A percentile compares a stretch with the other conserved stretches of the same genome.
phyloP scores from a whole-genome alignment of 2,888 invertebrate genomes.

The Diarsia mendica region DNA sequence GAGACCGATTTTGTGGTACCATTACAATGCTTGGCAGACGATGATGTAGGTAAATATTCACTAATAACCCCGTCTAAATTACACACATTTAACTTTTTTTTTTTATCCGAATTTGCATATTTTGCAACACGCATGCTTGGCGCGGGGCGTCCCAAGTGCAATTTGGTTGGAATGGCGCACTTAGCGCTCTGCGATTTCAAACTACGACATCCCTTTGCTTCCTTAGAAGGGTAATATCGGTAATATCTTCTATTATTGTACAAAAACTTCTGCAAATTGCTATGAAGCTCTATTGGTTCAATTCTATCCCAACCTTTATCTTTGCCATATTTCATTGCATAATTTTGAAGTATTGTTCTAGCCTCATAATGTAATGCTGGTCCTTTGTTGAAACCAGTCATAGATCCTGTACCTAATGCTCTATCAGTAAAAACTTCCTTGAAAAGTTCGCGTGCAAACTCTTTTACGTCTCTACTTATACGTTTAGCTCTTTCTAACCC shows the following conservation, averaged over 20 bases:
- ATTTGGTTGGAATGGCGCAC: too few species aligned
- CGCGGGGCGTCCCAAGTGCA: too few species aligned
- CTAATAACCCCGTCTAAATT: too few species aligned
- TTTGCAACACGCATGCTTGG: too few species aligned
- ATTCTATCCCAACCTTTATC: not conserved
- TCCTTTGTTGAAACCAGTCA: not conserved
- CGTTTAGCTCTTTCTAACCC: not conserved
- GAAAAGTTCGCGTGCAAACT: conserved; percentile 10
- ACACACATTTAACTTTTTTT: too few species aligned
- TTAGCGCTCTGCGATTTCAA: too few species aligned
- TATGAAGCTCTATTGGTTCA: not conserved
- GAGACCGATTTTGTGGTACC: too few species aligned
- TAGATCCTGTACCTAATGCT: conserved; percentile 21
- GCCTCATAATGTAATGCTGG: conserved; percentile 19
- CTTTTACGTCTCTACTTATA: not conserved
- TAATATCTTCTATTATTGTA: not conserved
- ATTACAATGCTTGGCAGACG: too few species aligned
- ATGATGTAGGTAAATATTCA: too few species aligned
- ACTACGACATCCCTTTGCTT: not conserved
- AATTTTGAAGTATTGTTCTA: not conserved
- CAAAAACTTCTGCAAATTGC: conserved; percentile 9
- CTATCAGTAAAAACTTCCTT: conserved; percentile 11
- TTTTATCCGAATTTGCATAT: too few species aligned
- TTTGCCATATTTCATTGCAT: not conserved
- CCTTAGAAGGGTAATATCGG: not conserved